Conservation (phyloP, 2,888 invertebrate species). For the Listrodromus nycthemerus region DNA sequence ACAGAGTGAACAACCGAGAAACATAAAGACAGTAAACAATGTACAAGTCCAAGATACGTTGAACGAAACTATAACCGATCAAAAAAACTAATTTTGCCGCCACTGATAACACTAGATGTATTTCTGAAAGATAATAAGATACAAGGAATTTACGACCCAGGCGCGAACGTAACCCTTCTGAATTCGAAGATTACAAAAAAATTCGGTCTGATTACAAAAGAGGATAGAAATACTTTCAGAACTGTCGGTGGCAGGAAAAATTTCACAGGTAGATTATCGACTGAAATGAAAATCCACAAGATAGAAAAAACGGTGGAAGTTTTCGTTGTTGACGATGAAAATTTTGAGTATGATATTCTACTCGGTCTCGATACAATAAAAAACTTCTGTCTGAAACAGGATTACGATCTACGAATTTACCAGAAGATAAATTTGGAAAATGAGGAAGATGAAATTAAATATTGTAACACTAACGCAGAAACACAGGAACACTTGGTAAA, state of each 20-base stretch:
- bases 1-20: conserved; percentile 39
- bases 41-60: conserved; percentile 46
- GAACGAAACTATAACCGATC: conserved; percentile 49
- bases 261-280: conserved; percentile 65
- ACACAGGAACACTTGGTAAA: conserved; percentile 39
- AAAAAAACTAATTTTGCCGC: conserved; percentile 58
- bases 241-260: conserved; percentile 65
- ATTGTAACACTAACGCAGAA: conserved; percentile 35
- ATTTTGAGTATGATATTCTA: conserved; percentile 73
- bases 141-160: conserved; percentile 58
- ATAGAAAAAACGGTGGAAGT: conserved; percentile 67
- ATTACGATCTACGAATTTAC: conserved; percentile 68
- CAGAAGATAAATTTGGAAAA: conserved; percentile 48
- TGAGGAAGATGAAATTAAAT: conserved; percentile 47
- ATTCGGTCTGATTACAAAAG: conserved; percentile 55
- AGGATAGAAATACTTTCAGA: conserved; percentile 53
- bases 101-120: conserved; percentile 57
- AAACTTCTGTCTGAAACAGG: conserved; percentile 71
- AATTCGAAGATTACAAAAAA: conserved; percentile 61
- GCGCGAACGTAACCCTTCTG: conserved; percentile 52
- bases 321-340: conserved; percentile 70
- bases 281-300: conserved; percentile 69
- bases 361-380: conserved; percentile 73
- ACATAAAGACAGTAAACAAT: conserved; percentile 48
- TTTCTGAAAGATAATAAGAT: conserved; percentile 46